Percentiles rank a stretch among this genome's conserved stretches.
These are phyloP conservation scores for Pollenia angustigena DNA, from an alignment of 2,888 invertebrate species.

Conservation along the genomic window DNA sequence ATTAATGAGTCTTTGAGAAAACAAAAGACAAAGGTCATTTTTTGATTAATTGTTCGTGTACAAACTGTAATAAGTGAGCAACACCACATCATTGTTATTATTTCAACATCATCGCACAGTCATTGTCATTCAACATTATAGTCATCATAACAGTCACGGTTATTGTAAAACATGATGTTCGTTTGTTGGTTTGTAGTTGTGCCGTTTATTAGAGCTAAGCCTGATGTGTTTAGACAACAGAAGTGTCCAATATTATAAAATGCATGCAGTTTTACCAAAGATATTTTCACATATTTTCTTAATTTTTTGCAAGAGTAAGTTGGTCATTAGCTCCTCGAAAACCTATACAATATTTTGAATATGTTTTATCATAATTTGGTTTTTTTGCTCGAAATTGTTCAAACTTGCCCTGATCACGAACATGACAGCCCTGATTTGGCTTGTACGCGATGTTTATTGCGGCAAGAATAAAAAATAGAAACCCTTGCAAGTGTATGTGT, in stretches of 20 bases:
- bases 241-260: slow-evolving; percentile 19
- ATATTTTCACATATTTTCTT: too few relatives aligned
- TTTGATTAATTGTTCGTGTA: neutral
- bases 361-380: too few relatives aligned
- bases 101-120: slow-evolving; percentile 66
- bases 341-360: too few relatives aligned
- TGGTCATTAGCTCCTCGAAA: too few relatives aligned
- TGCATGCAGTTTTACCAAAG: too few relatives aligned
- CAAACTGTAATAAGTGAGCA: slow-evolving; percentile 45
- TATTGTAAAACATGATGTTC: slow-evolving; percentile 55
- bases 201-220: slow-evolving; percentile 19
- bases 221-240: slow-evolving; percentile 36
- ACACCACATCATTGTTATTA: slow-evolving; percentile 52
- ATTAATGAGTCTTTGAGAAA: neutral
- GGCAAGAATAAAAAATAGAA: neutral
- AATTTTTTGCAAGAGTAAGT: too few relatives aligned
- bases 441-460: slow-evolving; percentile 13
- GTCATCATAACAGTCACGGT: slow-evolving; percentile 66
- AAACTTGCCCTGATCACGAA: too few relatives aligned
- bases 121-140: slow-evolving; percentile 63
- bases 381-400: too few relatives aligned
- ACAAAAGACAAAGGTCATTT: too few relatives aligned
- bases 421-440: neutral
- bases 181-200: slow-evolving; percentile 15
- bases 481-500: slow-evolving; percentile 29